Conservation (phyloP, 1,140 invertebrate genomes). For the Aradophagus sp. region DNA sequence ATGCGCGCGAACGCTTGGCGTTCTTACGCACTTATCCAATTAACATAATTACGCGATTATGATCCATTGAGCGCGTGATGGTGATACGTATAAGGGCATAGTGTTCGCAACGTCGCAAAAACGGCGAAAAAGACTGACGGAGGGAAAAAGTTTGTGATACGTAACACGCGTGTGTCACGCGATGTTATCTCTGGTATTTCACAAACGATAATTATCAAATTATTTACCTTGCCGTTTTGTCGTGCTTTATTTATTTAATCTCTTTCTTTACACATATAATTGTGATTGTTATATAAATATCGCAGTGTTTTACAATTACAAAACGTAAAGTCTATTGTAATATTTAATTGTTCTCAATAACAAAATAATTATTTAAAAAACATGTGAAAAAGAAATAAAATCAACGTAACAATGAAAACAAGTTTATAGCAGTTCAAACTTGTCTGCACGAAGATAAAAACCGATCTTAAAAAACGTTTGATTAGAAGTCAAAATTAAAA, state of each 20-base stretch:
- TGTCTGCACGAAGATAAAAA: too few species aligned
- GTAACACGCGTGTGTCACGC: slow-evolving; percentile 61
- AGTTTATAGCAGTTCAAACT: too few species aligned
- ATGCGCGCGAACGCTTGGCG: slow-evolving; percentile 40
- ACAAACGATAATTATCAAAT: slow-evolving; percentile 67
- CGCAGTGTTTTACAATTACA: too few species aligned
- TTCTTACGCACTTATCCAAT: slow-evolving; percentile 70
- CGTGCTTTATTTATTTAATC: neutral
- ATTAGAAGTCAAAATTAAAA: too few species aligned
- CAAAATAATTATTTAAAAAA: too few species aligned
- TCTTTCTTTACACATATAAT: too few species aligned
- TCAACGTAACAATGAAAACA: too few species aligned
- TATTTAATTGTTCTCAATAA: too few species aligned
- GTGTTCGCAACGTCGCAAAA: slow-evolving; percentile 34
- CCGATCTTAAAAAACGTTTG: too few species aligned
- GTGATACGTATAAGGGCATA: slow-evolving; percentile 52
- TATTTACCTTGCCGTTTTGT: slow-evolving; percentile 38
- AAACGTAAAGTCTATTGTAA: too few species aligned
- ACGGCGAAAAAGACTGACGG: slow-evolving; percentile 50
- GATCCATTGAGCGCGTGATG: slow-evolving; percentile 57
- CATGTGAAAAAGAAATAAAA: too few species aligned
- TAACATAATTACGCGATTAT: slow-evolving; percentile 74
- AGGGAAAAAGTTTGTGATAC: slow-evolving; percentile 51
- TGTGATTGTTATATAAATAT: too few species aligned
- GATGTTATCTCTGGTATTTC: slow-evolving; percentile 65